Conservation (phyloP, 2,888 invertebrate species). For the Chromoteleia sp. region DNA sequence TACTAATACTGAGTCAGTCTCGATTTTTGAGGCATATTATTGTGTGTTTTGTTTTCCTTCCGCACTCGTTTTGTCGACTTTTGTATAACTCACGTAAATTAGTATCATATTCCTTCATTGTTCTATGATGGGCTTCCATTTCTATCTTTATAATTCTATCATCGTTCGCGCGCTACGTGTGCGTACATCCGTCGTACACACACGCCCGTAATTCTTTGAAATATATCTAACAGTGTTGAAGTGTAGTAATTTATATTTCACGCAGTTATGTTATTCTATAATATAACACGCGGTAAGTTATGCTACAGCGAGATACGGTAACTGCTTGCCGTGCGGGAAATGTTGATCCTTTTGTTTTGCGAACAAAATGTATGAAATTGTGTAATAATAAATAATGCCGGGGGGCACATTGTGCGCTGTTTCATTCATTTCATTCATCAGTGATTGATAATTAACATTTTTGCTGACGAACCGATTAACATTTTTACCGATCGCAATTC, state of each 20-base stretch:
- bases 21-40: slow-evolving; percentile 14
- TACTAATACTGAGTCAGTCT: slow-evolving; percentile 29
- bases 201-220: slow-evolving; percentile 41
- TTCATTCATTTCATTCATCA: neutral
- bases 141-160: slow-evolving; percentile 33
- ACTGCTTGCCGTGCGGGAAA: slow-evolving; percentile 34
- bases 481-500: neutral
- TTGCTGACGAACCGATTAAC: too few species aligned
- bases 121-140: slow-evolving; percentile 58
- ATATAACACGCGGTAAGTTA: slow-evolving; percentile 40
- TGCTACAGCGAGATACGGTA: slow-evolving; percentile 47
- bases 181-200: slow-evolving; percentile 40
- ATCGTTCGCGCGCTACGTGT: slow-evolving; percentile 29
- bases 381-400: slow-evolving; percentile 21
- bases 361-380: slow-evolving; percentile 20
- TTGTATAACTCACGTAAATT: neutral
- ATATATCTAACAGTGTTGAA: slow-evolving; percentile 61
- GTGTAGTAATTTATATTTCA: slow-evolving; percentile 60
- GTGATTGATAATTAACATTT: neutral
- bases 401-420: slow-evolving; percentile 19
- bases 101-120: slow-evolving; percentile 45
- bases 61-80: too few species aligned
- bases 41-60: neutral
- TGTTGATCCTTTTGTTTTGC: slow-evolving; percentile 37
- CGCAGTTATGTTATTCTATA: slow-evolving; percentile 49